Evolutionary conservation across 2,888 invertebrate genomes (phyloP).

Genomic region (Drosophila lutescens): DNA sequence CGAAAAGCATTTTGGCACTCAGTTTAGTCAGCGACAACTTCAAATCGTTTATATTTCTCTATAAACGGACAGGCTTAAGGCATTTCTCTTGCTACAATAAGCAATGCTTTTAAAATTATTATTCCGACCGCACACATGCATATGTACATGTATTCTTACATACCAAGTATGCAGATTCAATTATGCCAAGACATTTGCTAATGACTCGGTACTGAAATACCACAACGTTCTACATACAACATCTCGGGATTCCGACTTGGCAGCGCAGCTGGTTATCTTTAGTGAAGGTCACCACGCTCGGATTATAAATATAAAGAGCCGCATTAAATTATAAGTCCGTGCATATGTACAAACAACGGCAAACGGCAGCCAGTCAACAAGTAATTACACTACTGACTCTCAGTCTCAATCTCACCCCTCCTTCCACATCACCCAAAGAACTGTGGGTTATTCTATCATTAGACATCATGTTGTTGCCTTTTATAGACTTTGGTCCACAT

Average conservation of each 20-base stretch:
- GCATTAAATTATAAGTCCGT: conserved; percentile 64
- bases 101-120: conserved; percentile 2
- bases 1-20: too few relatives aligned
- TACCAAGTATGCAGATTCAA: conserved; percentile 53
- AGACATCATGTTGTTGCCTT: conserved; percentile 22
- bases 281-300: conserved; percentile 61
- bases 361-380: conserved; percentile 19
- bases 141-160: conserved; percentile 13
- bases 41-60: too few relatives aligned
- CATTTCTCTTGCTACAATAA: background rate
- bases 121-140: conserved; percentile 15
- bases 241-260: conserved; percentile 13
- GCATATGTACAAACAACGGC: conserved; percentile 19
- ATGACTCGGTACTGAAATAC: conserved; percentile 43
- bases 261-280: conserved; percentile 29
- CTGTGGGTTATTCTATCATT: conserved; percentile 34
- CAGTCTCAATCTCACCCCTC: conserved; percentile 18
- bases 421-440: background rate
- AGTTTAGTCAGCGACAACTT: too few relatives aligned
- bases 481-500: conserved; percentile 36
- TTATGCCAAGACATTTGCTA: conserved; percentile 60
- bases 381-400: conserved; percentile 28
- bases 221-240: background rate
- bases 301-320: conserved; percentile 67
- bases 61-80: background rate